phyloP scores from a whole-genome alignment of 2,888 invertebrate genomes.

The Chrysomela aeneicollis region DNA sequence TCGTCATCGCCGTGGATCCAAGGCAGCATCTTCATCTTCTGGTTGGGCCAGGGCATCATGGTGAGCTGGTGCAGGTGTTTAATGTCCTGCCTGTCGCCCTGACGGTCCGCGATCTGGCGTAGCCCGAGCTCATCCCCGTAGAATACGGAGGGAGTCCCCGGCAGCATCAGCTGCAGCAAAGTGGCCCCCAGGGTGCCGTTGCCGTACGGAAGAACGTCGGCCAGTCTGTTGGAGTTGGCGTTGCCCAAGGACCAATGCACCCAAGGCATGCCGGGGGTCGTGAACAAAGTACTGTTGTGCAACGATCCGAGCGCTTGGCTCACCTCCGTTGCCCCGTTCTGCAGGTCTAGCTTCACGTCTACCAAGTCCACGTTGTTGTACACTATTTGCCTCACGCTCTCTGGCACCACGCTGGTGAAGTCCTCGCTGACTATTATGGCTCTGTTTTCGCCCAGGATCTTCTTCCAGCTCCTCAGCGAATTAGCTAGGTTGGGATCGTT shows the following conservation, averaged over 20 bases:
- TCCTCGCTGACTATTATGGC: conserved; percentile 73
- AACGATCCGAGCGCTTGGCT: conserved; percentile 68
- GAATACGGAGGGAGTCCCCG: conserved; percentile 87
- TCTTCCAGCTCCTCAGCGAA: conserved; percentile 74
- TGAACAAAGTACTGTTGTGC: conserved; percentile 68
- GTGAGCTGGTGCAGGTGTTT: conserved; percentile 73
- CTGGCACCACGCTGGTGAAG: conserved; percentile 63
- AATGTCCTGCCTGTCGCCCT: conserved; percentile 67
- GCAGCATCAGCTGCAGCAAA: conserved; percentile 81
- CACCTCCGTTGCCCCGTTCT: conserved; percentile 66
- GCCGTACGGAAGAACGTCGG: conserved; percentile 64
- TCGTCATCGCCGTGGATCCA: conserved; percentile 70
- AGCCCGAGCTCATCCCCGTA: conserved; percentile 92
- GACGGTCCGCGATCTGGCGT: conserved; percentile 66
- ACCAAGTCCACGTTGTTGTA: conserved; percentile 74
- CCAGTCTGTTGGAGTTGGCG: conserved; percentile 68
- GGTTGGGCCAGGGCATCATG: conserved; percentile 71
- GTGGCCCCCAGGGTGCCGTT: conserved; percentile 75
- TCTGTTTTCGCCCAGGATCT: conserved; percentile 68
- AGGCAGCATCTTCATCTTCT: conserved; percentile 65
- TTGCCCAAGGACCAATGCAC: conserved; percentile 82
- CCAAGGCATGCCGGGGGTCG: conserved; percentile 74
- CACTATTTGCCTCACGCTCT: conserved; percentile 67
- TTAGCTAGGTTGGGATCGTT: conserved; percentile 68
- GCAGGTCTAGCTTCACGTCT: conserved; percentile 72